phyloP scores from a whole-genome alignment of 2,888 invertebrate genomes.

The Griposia aprilina region DNA sequence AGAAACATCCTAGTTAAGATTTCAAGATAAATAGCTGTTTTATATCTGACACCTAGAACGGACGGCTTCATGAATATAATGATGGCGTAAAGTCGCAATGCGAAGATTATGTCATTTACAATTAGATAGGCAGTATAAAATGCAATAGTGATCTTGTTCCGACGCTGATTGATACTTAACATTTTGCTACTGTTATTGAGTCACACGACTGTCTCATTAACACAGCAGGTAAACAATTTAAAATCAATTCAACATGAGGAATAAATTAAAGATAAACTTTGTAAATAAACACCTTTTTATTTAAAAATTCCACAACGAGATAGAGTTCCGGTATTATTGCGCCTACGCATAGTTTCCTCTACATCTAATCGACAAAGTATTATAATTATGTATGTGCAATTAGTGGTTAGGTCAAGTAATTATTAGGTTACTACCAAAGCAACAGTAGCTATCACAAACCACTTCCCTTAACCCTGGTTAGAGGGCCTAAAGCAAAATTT shows the following conservation, averaged over 20 bases:
- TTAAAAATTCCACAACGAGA: neutral
- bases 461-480: too few species aligned
- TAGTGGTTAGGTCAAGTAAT: too few species aligned
- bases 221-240: constrained; percentile 49
- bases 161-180: constrained; percentile 82
- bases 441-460: too few species aligned
- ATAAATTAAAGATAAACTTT: constrained; percentile 25
- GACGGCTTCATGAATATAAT: constrained; percentile 64
- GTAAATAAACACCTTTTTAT: neutral
- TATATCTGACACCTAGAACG: constrained; percentile 57
- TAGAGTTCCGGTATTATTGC: neutral
- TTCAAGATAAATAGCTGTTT: constrained; percentile 51
- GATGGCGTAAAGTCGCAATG: constrained; percentile 44
- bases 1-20: constrained; percentile 61
- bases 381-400: too few species aligned
- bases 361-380: neutral
- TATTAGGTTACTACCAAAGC: too few species aligned
- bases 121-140: constrained; percentile 59
- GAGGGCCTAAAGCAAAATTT: too few species aligned
- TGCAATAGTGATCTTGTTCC: constrained; percentile 77
- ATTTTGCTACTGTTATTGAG: constrained; percentile 66
- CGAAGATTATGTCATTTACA: constrained; percentile 63
- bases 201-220: constrained; percentile 54
- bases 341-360: neutral
- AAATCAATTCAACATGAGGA: constrained; percentile 26